Base-by-base conservation (phyloP, 2,797 vertebrate genomes). In the Carduelis carduelis region DNA sequence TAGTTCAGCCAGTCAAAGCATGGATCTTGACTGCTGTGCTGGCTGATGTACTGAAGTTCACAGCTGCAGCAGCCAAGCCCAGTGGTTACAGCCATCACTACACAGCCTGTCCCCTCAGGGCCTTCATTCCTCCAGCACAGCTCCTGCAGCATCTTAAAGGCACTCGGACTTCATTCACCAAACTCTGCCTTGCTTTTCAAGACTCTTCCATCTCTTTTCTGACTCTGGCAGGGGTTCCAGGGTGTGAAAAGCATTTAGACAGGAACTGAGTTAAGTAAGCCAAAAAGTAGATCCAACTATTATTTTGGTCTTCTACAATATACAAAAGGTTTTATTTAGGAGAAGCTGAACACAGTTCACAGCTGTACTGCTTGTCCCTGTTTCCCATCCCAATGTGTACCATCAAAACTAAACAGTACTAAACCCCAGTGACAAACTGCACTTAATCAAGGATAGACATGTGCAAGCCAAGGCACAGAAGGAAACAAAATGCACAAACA, bases 361-460 rank as follows among this genome's bases (percentile, higher is more conserved):
- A 63, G n/a, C 27, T 44, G 4, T 22, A 53, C 27, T 5, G 2
- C 14, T 3, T 19, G 11, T 37, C 27, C 26, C 52, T 55, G 39
- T 30, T 43, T 71, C 56, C 17, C n/a, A 34, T 8, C 6, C 68
- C 20, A 9, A 12, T 11, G 12, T 19, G 5, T 7, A 27, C 5
- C 9, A 8, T 1, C 32, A 7, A 8, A 90, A 81, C 16, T 17
- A 59, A 35, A 37, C 11, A 43, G 14, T 17, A 72, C 20, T 41
- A 43, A 24, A 50, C 15, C 6, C 20, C 12, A 23, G 24, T 35
- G 7, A 27, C 50, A 44, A 60, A 47, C 0, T 12, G 8, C 47
- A 55, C 12, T 56, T 22, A 27, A 13, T 56, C 1, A 0, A 43
- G 28, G 26, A 32, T 0, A 41, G 4, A 14, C 8, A 22, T 0